Evolutionary conservation across 2,888 invertebrate species (phyloP), one percentile per base, ranked within the genome.

Genomic region (Acleris sparsana): DNA sequence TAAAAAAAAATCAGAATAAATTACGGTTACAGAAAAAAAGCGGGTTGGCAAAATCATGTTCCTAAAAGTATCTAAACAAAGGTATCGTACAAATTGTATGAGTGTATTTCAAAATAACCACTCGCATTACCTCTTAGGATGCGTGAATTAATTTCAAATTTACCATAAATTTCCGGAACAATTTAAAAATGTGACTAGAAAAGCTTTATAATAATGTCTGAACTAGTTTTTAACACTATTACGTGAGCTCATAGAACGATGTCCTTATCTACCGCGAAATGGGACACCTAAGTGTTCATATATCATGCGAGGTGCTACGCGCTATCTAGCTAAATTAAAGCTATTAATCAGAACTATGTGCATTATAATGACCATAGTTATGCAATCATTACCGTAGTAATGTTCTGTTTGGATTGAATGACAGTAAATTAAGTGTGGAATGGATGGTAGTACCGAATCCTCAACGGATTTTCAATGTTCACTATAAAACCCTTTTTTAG

Each of bases 281-380:
- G 56, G 57, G 66, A 62, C 66, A 66, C 61, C 57, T 62, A 66
- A 62, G 66, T 62, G 66, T 62, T 57, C 56, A 62, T 66, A 66
- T 66, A 62, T 66, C 66, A 66, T 66, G n/a, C 55, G 44, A 60
- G 49, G 55, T 55, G 65, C 62, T 44, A 51, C 39, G 51, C 57
- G 56, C 56, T 66, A 61, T 56, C 66, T 52, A 18, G 57, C 66
- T 62, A 70, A 71, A 71, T 71, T 71, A 71, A 71, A 70, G 55
- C 70, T 62, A 71, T 71, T 70, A 68, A 68, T 71, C 66, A 66
- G 6, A 62, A 66, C 61, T 66, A 66, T 56, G 56, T 64, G 18
- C 55, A 65, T 44, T 52, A 55, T 51, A 39, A 58, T 25, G 44
- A 51, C 22, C 55, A 16, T 44, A 55, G 25, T 18, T 20, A 7